Evolutionary conservation across 2,113 vertebrate species (phyloP), one percentile per base, ranked within the genome.

Genomic region (Strix aluco): DNA sequence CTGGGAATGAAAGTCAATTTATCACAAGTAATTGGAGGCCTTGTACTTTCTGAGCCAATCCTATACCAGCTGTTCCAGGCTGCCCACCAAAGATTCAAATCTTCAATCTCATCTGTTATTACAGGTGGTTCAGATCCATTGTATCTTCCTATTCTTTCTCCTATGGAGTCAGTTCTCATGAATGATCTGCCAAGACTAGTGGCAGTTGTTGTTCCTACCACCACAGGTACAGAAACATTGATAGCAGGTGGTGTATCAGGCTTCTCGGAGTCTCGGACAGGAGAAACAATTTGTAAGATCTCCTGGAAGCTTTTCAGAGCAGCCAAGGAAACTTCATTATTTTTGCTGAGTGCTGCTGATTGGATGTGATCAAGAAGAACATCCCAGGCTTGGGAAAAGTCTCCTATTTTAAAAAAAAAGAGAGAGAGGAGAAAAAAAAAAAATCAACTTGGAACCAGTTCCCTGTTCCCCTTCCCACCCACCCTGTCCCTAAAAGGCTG

Each of bases 301-400:
- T 99, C 99, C 96, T 99, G 99, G 91, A 99, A 99, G 97, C 99
- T 99, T 98, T 99, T 99, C 87, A 99, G 98, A 58, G 99, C 99
- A 32, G 99, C 99, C 88, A 99, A 96, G 77, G 99, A 99, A 78
- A 99, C 99, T 98, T 99, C 99, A 49, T 99, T 99, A 97, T 99
- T 99, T 98, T 99, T 99, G 98, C 99, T 99, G 90, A 99, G 99
- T 51, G 99, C 99, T 51, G 99, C 99, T 34, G 99, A 99, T 51
- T 99, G 99, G 92, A 99, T 99, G 95, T 99, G 99, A 98, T 99
- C 99, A 96, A 99, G 98, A 94, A 99, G 98, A 83, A 99, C 98
- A 97, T 99, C 99, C 99, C 99, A 99, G 49, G 99, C 99, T 98
- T 99, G 99, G 62, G 99, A 99, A 98, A 99, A 99, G 95, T 99